Evolutionary conservation across 2,113 vertebrate species (phyloP).

Genomic region (Brienomyrus brachyistius): DNA sequence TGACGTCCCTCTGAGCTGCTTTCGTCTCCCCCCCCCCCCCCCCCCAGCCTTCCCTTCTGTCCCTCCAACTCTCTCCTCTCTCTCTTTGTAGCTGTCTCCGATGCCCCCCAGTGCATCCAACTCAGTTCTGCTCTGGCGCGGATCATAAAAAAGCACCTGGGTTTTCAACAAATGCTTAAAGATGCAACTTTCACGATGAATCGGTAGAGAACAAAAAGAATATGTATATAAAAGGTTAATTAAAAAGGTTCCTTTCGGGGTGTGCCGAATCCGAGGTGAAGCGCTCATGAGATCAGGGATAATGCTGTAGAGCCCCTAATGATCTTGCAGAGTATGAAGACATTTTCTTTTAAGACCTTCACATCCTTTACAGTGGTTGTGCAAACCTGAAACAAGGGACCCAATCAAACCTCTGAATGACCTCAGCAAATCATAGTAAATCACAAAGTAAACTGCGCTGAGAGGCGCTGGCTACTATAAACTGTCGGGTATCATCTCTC

Average conservation of each 20-base stretch:
- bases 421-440: background rate
- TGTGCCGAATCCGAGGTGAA: background rate
- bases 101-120: background rate
- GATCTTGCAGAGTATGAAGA: background rate
- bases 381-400: background rate
- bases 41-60: slow-evolving; percentile 10
- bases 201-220: background rate
- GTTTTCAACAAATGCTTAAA: background rate
- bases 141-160: background rate
- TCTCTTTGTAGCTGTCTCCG: slow-evolving; percentile 25
- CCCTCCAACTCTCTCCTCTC: slow-evolving; percentile 29
- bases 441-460: background rate
- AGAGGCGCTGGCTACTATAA: background rate
- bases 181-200: background rate
- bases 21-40: slow-evolving; percentile 22
- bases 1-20: slow-evolving; percentile 24
- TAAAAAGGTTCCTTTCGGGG: background rate
- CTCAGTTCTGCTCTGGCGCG: background rate
- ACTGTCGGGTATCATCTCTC: background rate
- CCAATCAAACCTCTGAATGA: background rate
- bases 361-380: background rate
- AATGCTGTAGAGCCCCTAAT: background rate
- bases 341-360: background rate
- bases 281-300: background rate
- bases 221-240: background rate